A percentile compares a stretch with the other conserved stretches of the same genome.
Evolutionary conservation across 2,888 invertebrate genomes (phyloP).

Genomic region (Pristionchus entomophagus): DNA sequence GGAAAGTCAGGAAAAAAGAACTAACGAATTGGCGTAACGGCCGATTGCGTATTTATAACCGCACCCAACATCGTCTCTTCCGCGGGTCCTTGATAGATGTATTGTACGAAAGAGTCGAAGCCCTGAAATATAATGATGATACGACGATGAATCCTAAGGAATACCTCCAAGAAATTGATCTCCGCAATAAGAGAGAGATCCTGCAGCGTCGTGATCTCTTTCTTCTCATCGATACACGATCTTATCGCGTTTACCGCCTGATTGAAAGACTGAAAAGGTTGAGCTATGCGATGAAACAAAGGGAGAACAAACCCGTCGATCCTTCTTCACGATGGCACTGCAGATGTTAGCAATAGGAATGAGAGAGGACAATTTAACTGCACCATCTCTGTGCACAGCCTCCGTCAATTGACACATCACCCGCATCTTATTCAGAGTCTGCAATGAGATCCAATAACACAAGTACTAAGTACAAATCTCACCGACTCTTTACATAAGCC

Average conservation of each 20-base stretch:
- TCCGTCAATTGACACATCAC: neutral
- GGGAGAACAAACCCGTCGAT: neutral
- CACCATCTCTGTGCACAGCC: neutral
- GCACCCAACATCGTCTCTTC: neutral
- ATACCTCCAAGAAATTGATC: constrained; percentile 9
- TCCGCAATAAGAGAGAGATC: neutral
- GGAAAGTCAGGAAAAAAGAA: neutral
- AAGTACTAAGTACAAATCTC: neutral
- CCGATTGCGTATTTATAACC: neutral
- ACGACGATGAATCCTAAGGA: neutral
- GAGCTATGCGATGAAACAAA: neutral
- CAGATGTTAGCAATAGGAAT: neutral
- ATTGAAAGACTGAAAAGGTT: neutral
- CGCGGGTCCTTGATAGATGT: neutral
- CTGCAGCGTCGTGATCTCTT: neutral
- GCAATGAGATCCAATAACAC: neutral
- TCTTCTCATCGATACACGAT: neutral
- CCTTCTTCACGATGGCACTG: neutral
- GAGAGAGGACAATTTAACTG: neutral
- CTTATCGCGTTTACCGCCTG: neutral
- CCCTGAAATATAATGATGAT: neutral
- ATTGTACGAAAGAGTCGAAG: neutral
- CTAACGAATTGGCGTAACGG: neutral
- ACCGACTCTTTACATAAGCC: neutral
- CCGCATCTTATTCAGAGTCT: neutral